Evolutionary conservation across 2,797 vertebrate species (phyloP), one percentile per base, ranked within the genome.

Genomic region (Sitta carolinensis): DNA sequence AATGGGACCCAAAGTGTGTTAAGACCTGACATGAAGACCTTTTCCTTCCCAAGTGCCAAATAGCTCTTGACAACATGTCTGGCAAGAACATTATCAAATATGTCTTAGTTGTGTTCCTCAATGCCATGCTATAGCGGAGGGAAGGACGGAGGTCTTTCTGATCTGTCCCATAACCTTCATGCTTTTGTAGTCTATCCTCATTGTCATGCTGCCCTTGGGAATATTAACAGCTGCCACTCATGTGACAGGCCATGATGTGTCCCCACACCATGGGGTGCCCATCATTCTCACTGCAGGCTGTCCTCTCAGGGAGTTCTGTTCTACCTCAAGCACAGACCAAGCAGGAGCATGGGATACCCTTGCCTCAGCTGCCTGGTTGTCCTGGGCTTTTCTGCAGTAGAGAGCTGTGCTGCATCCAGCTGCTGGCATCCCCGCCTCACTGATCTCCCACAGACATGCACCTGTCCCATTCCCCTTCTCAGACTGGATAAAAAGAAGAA

Each of bases 391-490:
- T 19, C 22, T 75, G 54, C 42, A 23, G 10, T 3, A 75, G 47
- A 61, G 8, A 64, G 22, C 29, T 68, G 12, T 48, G 50, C 52
- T 84, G 16, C 8, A 8, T 58, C n/a, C 9, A 3, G 4, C 38
- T 77, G 27, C 42, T 36, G 36, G 11, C 27, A 29, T 58, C 13
- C 16, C 11, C 30, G 21, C 27, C 48, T 43, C 40, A 7, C 40
- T 1, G 1, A 38, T 55, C 20, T 85, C 25, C 25, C 4, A 40
- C 13, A 47, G 25, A 30, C 29, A 16, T 0, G 3, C 43, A 36
- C 11, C 27, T 80, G 40, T 27, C 12, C 34, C 17, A 10, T 29
- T 84, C 38, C 43, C 61, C 29, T 70, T 64, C n/a, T 91, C 27
- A 69, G 48, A 47, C n/a, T 67, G 32, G 20, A 43, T 11, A 34